phyloP scores from a whole-genome alignment of 2,888 invertebrate species.

The Chrysopilus asiliformis region DNA sequence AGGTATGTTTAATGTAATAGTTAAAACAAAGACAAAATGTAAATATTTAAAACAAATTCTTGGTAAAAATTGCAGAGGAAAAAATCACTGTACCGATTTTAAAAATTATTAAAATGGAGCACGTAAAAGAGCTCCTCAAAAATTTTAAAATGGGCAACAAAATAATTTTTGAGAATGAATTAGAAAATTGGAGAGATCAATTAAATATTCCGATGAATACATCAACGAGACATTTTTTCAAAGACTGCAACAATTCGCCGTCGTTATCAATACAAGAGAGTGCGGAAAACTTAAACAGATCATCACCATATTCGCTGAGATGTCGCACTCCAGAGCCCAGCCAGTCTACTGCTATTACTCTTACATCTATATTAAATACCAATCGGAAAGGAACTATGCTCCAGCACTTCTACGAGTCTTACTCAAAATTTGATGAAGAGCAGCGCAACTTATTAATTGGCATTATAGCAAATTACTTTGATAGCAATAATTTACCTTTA shows the following conservation, averaged over 20 bases:
- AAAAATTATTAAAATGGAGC: constrained; percentile 15
- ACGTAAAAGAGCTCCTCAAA: constrained; percentile 15
- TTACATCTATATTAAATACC: no score
- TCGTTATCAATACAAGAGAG: no score
- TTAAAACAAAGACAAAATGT: background rate
- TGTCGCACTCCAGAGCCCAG: no score
- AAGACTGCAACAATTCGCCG: no score
- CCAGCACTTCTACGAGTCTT: constrained; percentile 1
- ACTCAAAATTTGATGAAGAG: constrained; percentile 2
- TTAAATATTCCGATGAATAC: no score
- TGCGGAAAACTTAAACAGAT: no score
- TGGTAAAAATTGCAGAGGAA: constrained; percentile 4
- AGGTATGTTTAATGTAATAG: background rate
- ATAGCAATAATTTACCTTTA: background rate
- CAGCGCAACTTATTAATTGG: background rate
- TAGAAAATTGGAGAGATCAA: constrained; percentile 18
- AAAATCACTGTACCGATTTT: constrained; percentile 2
- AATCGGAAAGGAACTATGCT: background rate
- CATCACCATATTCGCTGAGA: constrained; percentile 3
- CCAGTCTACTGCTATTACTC: no score
- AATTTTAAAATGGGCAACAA: constrained; percentile 17
- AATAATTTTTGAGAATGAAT: constrained; percentile 18
- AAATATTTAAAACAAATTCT: background rate
- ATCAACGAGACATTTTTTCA: no score
- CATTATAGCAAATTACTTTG: background rate